A percentile compares a stretch with the other conserved stretches of the same genome.
Conservation (phyloP, 2,797 vertebrate species). For the Gambusia yucatana region DNA sequence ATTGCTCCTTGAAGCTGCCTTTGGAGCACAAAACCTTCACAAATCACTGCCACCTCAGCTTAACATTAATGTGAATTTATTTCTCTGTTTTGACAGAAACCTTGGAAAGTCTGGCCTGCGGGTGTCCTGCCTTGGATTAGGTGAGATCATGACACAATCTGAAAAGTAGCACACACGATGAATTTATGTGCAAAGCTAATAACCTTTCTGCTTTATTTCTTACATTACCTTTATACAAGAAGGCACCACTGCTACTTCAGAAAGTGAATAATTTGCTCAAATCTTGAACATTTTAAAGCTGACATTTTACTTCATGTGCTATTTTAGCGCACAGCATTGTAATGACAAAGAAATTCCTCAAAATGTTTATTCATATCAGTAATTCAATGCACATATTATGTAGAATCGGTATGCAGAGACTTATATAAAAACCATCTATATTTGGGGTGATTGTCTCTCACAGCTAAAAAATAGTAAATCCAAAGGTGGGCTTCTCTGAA, state of each 20-base stretch:
- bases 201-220: not conserved
- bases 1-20: conserved; percentile 5
- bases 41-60: conserved; percentile 45
- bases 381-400: not conserved
- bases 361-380: not conserved
- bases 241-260: not conserved
- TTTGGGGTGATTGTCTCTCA: not conserved
- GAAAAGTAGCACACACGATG: conserved; percentile 10
- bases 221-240: not conserved
- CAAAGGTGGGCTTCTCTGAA: not conserved
- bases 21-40: conserved; percentile 26
- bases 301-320: not conserved
- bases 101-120: conserved; percentile 96
- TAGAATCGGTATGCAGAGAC: not conserved
- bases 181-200: conserved; percentile 9
- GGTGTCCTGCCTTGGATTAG: conserved; percentile 97
- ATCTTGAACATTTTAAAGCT: not conserved
- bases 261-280: not conserved
- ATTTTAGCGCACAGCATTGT: not conserved
- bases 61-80: conserved; percentile 48
- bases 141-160: conserved; percentile 75
- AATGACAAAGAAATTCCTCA: not conserved
- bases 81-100: conserved; percentile 88
- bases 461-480: not conserved
- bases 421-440: not conserved